These are phyloP conservation scores for Cynopterus sphinx DNA, from an alignment of 2,797 vertebrate genomes.

Conservation along the genomic window DNA sequence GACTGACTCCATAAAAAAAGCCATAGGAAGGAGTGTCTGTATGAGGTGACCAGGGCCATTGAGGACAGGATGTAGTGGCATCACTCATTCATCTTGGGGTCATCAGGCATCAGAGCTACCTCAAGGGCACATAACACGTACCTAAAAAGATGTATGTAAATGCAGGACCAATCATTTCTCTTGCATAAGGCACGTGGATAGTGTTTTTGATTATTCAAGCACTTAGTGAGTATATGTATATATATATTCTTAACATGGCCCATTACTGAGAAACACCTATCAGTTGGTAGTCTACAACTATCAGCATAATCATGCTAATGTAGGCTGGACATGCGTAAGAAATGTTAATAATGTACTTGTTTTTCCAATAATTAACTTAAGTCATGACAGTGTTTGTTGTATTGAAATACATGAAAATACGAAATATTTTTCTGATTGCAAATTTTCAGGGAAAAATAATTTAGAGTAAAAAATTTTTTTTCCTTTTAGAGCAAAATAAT, in stretches of 20 bases:
- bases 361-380: neutral
- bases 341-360: neutral
- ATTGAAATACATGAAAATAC: neutral
- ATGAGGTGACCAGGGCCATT: neutral
- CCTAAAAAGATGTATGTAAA: neutral
- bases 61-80: neutral
- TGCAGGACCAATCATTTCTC: neutral
- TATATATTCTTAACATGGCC: neutral
- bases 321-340: neutral
- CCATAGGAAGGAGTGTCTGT: too few species aligned
- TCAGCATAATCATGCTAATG: neutral
- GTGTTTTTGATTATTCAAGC: neutral
- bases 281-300: neutral
- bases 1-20: neutral
- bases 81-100: too few species aligned
- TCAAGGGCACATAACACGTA: too few species aligned
- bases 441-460: neutral
- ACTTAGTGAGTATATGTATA: neutral
- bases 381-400: neutral
- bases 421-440: conserved; percentile 30
- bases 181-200: neutral
- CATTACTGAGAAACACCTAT: neutral
- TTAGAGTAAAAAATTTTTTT: neutral
- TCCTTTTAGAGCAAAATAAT: neutral
- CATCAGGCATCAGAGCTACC: neutral